A percentile compares a stretch with the other conserved stretches of the same genome.
phyloP scores from a whole-genome alignment of 2,797 vertebrate species.

The Arrhamphus sclerolepis region DNA sequence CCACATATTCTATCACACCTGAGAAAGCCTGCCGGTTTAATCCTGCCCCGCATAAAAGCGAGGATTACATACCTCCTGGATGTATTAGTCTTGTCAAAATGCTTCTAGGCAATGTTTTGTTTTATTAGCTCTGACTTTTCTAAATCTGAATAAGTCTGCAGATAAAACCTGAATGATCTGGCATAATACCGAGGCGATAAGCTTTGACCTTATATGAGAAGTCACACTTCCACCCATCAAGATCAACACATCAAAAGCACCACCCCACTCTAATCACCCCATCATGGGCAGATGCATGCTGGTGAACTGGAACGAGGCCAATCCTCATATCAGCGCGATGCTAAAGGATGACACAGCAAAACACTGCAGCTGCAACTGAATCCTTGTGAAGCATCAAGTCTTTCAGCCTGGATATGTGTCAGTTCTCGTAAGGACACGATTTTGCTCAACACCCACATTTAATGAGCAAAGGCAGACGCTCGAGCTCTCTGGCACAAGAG shows the following conservation, averaged over 20 bases:
- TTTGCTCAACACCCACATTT: too few species aligned
- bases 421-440: too few species aligned
- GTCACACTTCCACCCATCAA: conserved; percentile 8
- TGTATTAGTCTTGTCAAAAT: too few species aligned
- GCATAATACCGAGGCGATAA: conserved; percentile 5
- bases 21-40: neutral
- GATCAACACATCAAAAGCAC: conserved; percentile 52
- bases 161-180: conserved; percentile 7
- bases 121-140: too few species aligned
- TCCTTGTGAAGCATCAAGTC: conserved; percentile 33
- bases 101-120: too few species aligned
- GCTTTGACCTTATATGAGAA: neutral
- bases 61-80: neutral
- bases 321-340: conserved; percentile 56
- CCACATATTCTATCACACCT: neutral
- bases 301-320: conserved; percentile 64
- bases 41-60: neutral
- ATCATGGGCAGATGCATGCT: conserved; percentile 64
- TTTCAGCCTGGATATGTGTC: conserved; percentile 17
- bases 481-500: neutral
- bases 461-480: neutral
- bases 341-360: conserved; percentile 57
- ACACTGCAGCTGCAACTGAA: conserved; percentile 56
- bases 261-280: conserved; percentile 26
- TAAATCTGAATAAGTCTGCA: too few species aligned